A percentile compares a stretch with the other conserved stretches of the same genome.
These are phyloP conservation scores for Patella caerulea DNA, from an alignment of 2,888 invertebrate genomes.

Conservation along the genomic window DNA sequence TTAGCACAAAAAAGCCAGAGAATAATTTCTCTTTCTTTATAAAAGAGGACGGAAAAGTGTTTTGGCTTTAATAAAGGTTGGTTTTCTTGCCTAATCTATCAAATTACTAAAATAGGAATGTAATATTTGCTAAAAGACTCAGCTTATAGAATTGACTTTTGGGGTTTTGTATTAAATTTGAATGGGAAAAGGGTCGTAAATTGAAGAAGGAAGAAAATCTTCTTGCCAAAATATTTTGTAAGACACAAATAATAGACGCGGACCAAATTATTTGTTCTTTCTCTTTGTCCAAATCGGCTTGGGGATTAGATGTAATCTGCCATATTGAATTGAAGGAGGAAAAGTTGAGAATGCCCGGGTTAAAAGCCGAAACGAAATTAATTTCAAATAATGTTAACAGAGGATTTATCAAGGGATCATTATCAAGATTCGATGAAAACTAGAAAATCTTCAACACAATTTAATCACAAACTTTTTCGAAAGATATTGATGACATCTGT, in stretches of 20 bases:
- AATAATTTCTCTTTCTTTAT: too few relatives aligned
- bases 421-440: too few relatives aligned
- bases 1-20: too few relatives aligned
- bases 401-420: background rate
- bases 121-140: constrained; percentile 2
- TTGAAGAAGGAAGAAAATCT: constrained; percentile 5
- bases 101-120: constrained; percentile 2
- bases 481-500: too few relatives aligned
- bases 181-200: background rate
- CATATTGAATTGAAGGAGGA: background rate
- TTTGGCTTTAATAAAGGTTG: too few relatives aligned
- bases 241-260: background rate
- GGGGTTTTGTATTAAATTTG: background rate
- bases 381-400: constrained; percentile 1
- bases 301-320: constrained; percentile 6
- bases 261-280: constrained; percentile 3
- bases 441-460: too few relatives aligned
- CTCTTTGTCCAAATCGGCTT: constrained; percentile 10
- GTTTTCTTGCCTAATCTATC: background rate
- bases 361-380: constrained; percentile 5
- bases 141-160: constrained; percentile 3
- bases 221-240: background rate
- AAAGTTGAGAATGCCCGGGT: constrained; percentile 8
- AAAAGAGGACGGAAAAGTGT: too few relatives aligned
- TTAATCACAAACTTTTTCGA: too few relatives aligned